Percentiles rank a stretch among this genome's conserved stretches.
Evolutionary conservation across 2,797 vertebrate species (phyloP).

Genomic region (Micrastur ruficollis): DNA sequence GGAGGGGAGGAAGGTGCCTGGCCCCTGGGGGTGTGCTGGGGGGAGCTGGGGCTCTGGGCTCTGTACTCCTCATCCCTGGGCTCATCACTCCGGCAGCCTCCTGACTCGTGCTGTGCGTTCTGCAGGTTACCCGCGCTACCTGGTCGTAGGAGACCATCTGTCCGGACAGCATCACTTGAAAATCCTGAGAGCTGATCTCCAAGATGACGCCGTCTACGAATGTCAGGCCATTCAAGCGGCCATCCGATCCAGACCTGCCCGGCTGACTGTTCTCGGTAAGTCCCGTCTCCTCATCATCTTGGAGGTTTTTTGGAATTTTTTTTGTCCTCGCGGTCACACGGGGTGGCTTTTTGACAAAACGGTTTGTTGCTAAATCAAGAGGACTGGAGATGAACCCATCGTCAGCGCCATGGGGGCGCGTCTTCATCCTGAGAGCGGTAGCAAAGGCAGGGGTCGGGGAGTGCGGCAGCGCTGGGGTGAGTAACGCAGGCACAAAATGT

Average conservation of each 20-base stretch:
- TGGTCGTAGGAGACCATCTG: constrained; percentile 92
- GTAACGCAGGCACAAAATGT: neutral
- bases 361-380: neutral
- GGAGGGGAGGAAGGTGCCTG: neutral
- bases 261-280: constrained; percentile 95
- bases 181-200: constrained; percentile 91
- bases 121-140: constrained; percentile 95
- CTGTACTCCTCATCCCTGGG: neutral
- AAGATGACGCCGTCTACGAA: constrained; percentile 94
- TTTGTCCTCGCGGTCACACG: fast-evolving
- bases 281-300: fast-evolving
- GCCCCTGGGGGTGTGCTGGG: neutral
- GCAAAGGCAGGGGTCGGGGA: neutral
- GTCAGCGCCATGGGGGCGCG: neutral
- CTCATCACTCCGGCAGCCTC: fast-evolving
- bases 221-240: constrained; percentile 97
- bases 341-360: neutral
- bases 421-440: neutral
- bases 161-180: constrained; percentile 93
- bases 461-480: neutral
- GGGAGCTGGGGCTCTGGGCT: neutral
- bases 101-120: neutral
- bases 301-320: fast-evolving
- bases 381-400: neutral
- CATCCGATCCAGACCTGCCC: constrained; percentile 92